Percentiles rank a stretch among this genome's conserved stretches.
Evolutionary conservation across 2,797 vertebrate species (phyloP).

Genomic region (Acrocephalus scirpaceus): DNA sequence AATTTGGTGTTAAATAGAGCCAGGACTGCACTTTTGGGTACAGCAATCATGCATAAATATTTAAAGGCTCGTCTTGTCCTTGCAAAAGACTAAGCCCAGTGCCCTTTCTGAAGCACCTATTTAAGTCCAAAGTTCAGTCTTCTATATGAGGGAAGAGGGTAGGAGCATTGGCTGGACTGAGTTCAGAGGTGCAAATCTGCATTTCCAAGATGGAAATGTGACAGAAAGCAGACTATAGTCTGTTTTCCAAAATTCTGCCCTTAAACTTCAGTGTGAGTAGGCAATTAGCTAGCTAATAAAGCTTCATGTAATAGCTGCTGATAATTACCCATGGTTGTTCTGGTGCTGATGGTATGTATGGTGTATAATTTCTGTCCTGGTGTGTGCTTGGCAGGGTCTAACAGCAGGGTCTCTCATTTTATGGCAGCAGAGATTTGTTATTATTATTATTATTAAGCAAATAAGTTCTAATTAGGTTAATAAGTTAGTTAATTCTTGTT

Average conservation of each 20-base stretch:
- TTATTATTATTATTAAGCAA: background rate
- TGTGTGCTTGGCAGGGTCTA: background rate
- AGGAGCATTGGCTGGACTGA: background rate
- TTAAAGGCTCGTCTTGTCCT: conserved; percentile 67
- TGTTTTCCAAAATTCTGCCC: background rate
- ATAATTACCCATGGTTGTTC: background rate
- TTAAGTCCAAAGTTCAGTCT: background rate
- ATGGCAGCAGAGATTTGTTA: background rate
- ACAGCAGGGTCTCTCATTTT: background rate
- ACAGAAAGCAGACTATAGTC: background rate
- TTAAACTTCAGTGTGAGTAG: background rate
- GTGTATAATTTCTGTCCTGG: background rate
- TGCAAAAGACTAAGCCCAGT: conserved; percentile 27
- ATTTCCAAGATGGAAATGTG: background rate
- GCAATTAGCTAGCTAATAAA: background rate
- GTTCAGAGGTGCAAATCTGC: background rate
- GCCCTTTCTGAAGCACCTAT: background rate
- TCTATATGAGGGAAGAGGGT: background rate
- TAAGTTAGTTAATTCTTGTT: background rate
- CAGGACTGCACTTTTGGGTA: background rate
- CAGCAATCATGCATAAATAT: conserved; percentile 62
- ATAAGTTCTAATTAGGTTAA: background rate
- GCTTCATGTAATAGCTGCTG: background rate
- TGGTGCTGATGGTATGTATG: background rate
- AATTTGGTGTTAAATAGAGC: conserved; percentile 32